Percentiles rank a stretch among this genome's conserved stretches.
Evolutionary conservation across 2,888 invertebrate genomes (phyloP).

Genomic region (Ormyrus thymus): DNA sequence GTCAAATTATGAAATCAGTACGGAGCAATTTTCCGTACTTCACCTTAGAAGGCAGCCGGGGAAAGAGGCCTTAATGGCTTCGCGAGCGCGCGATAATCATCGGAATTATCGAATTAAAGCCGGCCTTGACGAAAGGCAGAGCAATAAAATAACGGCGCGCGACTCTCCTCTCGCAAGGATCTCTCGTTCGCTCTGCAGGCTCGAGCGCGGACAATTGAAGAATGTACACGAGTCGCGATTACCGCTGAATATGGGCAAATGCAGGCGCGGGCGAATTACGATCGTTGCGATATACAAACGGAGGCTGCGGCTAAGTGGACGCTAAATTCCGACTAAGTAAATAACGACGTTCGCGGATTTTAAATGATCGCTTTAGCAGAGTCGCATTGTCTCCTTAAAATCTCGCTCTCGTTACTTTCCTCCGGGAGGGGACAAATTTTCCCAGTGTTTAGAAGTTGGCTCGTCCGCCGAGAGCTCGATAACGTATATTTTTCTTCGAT

Average conservation of each 20-base stretch:
- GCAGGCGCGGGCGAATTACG: background rate
- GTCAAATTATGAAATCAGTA: slow-evolving; percentile 33
- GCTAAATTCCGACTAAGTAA: too few relatives aligned
- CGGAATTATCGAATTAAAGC: slow-evolving; percentile 51
- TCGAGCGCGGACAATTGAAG: background rate
- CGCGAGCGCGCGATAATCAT: slow-evolving; percentile 40
- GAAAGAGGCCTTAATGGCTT: background rate
- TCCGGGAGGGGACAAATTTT: too few relatives aligned
- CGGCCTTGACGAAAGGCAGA: slow-evolving; percentile 34
- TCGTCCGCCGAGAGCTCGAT: too few relatives aligned
- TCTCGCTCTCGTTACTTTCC: too few relatives aligned
- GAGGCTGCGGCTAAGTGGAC: background rate
- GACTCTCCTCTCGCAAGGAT: background rate
- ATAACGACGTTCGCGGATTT: too few relatives aligned
- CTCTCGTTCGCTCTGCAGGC: background rate
- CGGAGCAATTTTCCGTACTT: slow-evolving; percentile 10
- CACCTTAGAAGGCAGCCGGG: slow-evolving; percentile 27
- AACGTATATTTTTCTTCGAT: too few relatives aligned
- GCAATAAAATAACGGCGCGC: slow-evolving; percentile 6
- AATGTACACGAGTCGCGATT: background rate
- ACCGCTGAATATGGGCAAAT: slow-evolving; percentile 25
- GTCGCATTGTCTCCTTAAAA: too few relatives aligned
- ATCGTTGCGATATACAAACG: slow-evolving; percentile 15
- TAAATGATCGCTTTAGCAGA: too few relatives aligned
- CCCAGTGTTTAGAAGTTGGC: too few relatives aligned